phyloP scores from a whole-genome alignment of 2,113 vertebrate genomes.

The Eurypyga helias region DNA sequence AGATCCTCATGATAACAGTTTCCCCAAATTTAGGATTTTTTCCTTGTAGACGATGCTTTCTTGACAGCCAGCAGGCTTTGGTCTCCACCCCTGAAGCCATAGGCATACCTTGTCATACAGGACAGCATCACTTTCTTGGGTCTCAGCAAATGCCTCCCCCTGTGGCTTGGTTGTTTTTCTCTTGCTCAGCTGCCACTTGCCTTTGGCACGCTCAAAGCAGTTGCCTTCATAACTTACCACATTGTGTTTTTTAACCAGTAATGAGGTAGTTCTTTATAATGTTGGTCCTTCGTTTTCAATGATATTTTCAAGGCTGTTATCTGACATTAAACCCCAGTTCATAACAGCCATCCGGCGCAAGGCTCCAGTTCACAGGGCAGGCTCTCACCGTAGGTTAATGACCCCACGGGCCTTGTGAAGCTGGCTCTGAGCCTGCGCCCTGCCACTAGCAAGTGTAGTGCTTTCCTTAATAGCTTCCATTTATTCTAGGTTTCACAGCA shows the following conservation, averaged over 20 bases:
- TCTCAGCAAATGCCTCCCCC: background rate
- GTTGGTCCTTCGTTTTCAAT: background rate
- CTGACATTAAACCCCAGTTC: background rate
- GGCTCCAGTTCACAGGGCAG: background rate
- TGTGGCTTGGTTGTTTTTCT: background rate
- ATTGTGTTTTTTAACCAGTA: background rate
- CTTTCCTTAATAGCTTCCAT: background rate
- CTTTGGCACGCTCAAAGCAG: background rate
- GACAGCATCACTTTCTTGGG: background rate
- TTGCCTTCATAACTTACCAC: rapidly evolving
- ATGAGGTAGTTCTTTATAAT: background rate
- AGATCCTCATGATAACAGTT: background rate
- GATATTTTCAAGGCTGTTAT: background rate
- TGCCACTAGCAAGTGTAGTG: background rate
- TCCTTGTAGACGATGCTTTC: background rate
- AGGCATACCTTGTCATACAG: rapidly evolving
- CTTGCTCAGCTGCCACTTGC: background rate
- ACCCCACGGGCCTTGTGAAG: rapidly evolving
- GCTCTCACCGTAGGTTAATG: background rate
- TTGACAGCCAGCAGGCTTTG: background rate
- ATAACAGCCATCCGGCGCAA: background rate
- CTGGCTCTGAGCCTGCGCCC: background rate
- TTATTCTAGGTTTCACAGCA: background rate
- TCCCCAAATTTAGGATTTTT: background rate
- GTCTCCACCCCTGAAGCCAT: background rate